phyloP scores from a whole-genome alignment of 2,888 invertebrate genomes.

The Pheosia gnoma region DNA sequence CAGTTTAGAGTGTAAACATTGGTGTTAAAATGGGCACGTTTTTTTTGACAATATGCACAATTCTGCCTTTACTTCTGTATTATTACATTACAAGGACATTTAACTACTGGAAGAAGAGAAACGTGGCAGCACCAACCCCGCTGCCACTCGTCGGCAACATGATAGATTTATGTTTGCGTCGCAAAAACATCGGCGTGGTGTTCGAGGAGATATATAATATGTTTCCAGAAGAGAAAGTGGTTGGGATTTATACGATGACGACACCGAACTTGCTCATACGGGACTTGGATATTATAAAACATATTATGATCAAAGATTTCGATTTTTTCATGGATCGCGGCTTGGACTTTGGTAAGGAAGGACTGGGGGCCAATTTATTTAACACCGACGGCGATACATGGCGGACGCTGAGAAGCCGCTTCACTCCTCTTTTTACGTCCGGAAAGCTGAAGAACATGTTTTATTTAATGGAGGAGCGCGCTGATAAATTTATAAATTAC shows the following conservation, averaged over 20 bases:
- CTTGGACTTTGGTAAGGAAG: conserved; percentile 39
- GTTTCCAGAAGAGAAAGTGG: conserved; percentile 40
- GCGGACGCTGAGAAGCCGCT: conserved; percentile 41
- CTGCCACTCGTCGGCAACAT: conserved; percentile 39
- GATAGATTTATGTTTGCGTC: conserved; percentile 27
- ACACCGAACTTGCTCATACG: conserved; percentile 41
- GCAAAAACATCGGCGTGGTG: conserved; percentile 23
- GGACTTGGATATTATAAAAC: conserved; percentile 50
- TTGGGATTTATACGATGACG: conserved; percentile 41
- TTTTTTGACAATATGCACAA: not conserved
- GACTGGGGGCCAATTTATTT: conserved; percentile 48
- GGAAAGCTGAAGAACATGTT: conserved; percentile 54
- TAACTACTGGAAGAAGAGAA: conserved; percentile 32
- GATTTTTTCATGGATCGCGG: conserved; percentile 47
- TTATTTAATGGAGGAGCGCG: conserved; percentile 39
- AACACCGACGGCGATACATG: conserved; percentile 45
- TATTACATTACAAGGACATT: conserved; percentile 32
- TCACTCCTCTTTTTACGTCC: conserved; percentile 51
- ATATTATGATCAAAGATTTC: conserved; percentile 51
- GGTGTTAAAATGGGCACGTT: not conserved
- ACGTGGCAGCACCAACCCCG: conserved; percentile 38
- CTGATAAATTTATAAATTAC: conserved; percentile 26
- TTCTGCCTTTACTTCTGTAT: not conserved
- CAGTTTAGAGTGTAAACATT: not conserved
- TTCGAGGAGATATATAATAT: conserved; percentile 32